Conservation (phyloP, 2,888 invertebrate species). For the Caenorhabditis sulstoni region DNA sequence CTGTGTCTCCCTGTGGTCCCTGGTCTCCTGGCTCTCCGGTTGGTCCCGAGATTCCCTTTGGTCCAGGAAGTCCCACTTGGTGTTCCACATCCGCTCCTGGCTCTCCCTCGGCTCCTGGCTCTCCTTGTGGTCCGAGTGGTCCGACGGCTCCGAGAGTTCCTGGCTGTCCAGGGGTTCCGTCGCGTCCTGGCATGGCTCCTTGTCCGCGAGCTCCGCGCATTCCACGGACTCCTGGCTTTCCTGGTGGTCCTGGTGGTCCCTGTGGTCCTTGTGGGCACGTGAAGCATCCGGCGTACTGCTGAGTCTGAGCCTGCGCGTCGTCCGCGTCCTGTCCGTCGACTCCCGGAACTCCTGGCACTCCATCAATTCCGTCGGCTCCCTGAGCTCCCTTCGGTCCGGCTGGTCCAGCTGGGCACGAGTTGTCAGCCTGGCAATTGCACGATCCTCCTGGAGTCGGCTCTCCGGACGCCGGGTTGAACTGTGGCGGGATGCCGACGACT, state of each 20-base stretch:
- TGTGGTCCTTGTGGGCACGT: slow-evolving; percentile 72
- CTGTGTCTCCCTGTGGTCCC: slow-evolving; percentile 68
- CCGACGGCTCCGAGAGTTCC: slow-evolving; percentile 70
- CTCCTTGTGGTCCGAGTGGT: slow-evolving; percentile 70
- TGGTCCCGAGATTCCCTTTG: slow-evolving; percentile 68
- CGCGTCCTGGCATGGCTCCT: slow-evolving; percentile 75
- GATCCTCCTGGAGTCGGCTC: slow-evolving; percentile 56
- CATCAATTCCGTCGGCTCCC: slow-evolving; percentile 72
- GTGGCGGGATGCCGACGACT: slow-evolving; percentile 61
- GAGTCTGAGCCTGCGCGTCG: slow-evolving; percentile 72
- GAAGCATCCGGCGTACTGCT: slow-evolving; percentile 77
- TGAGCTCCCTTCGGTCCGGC: slow-evolving; percentile 71
- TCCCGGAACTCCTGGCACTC: slow-evolving; percentile 72
- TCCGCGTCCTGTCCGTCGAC: slow-evolving; percentile 72
- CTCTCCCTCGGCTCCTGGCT: slow-evolving; percentile 73
- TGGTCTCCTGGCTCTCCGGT: slow-evolving; percentile 66
- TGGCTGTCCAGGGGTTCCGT: slow-evolving; percentile 74
- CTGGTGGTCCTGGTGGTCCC: slow-evolving; percentile 66
- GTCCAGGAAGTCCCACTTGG: slow-evolving; percentile 73
- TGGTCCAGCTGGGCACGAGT: slow-evolving; percentile 73
- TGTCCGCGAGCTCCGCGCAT: slow-evolving; percentile 78
- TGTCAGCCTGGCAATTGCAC: slow-evolving; percentile 71
- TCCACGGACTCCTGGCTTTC: slow-evolving; percentile 72
- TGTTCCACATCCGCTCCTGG: slow-evolving; percentile 74
- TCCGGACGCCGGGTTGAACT: slow-evolving; percentile 57